phyloP scores from a whole-genome alignment of 2,797 vertebrate genomes.

The Pteropus rufus region DNA sequence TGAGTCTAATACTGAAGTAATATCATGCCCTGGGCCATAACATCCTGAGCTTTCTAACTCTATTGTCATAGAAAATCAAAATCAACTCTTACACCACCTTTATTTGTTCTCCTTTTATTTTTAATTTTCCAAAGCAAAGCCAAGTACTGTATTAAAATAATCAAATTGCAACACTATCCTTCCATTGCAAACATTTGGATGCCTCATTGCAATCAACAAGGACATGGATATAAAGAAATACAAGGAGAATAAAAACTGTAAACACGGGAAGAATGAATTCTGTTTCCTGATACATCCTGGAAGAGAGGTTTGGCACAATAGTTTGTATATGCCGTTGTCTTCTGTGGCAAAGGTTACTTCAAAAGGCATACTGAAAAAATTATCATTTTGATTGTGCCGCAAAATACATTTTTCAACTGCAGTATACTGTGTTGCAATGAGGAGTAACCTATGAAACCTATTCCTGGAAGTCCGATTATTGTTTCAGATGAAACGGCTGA shows the following conservation, averaged over 20 bases:
- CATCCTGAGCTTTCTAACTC: background rate
- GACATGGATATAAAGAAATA: background rate
- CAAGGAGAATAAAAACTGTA: background rate
- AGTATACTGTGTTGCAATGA: conserved; percentile 42
- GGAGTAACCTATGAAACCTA: conserved; percentile 56
- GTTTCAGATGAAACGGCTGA: conserved; percentile 35
- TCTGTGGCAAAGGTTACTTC: conserved; percentile 30
- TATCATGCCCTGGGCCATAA: background rate
- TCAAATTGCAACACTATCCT: background rate
- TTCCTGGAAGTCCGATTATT: conserved; percentile 56
- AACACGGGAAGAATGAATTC: conserved; percentile 16
- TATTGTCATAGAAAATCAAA: background rate
- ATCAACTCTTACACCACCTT: background rate
- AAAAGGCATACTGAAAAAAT: conserved; percentile 71
- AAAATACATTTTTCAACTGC: conserved; percentile 62
- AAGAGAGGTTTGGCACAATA: background rate
- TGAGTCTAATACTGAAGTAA: background rate
- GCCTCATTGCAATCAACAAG: background rate
- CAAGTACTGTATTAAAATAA: background rate
- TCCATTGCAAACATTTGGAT: background rate
- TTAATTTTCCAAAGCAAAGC: background rate
- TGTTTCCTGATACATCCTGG: background rate
- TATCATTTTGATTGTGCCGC: conserved; percentile 72
- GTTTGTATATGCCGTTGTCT: conserved; percentile 20
- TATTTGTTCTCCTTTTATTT: background rate